Evolutionary conservation across 2,888 invertebrate genomes (phyloP).

Genomic region (Siphlonurus alternatus): DNA sequence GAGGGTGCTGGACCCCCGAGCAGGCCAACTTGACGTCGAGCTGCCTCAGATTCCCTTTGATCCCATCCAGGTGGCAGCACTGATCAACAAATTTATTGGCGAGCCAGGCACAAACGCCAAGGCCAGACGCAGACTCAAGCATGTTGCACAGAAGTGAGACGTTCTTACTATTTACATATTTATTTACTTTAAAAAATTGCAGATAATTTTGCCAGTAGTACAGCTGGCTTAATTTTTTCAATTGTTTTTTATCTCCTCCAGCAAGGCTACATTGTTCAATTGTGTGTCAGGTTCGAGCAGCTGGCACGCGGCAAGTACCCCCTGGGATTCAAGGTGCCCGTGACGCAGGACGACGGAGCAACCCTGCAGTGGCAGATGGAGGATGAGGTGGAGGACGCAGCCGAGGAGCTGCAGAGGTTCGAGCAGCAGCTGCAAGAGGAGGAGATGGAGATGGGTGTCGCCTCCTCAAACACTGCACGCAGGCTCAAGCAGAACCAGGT

Average conservation of each 20-base stretch:
- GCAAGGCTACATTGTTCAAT: too few relatives aligned
- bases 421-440: not conserved
- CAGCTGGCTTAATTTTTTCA: too few relatives aligned
- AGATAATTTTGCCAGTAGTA: too few relatives aligned
- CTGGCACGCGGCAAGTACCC: not conserved
- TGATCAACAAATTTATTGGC: slow-evolving; percentile 28
- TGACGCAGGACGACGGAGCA: not conserved
- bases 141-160: not conserved
- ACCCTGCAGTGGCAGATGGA: not conserved
- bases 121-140: not conserved
- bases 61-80: slow-evolving; percentile 33
- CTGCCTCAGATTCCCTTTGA: slow-evolving; percentile 52
- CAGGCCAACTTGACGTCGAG: slow-evolving; percentile 58
- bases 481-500: not conserved
- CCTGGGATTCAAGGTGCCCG: not conserved
- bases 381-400: not conserved
- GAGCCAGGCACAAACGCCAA: not conserved
- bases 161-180: too few relatives aligned
- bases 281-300: not conserved
- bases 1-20: slow-evolving; percentile 39
- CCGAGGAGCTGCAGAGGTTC: not conserved
- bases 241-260: too few relatives aligned
- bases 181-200: too few relatives aligned
- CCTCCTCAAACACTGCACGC: not conserved
- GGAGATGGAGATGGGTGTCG: not conserved